These are phyloP conservation scores for Sinopyrophorus schimmeli DNA, from an alignment of 2,888 invertebrate genomes.

Conservation along the genomic window DNA sequence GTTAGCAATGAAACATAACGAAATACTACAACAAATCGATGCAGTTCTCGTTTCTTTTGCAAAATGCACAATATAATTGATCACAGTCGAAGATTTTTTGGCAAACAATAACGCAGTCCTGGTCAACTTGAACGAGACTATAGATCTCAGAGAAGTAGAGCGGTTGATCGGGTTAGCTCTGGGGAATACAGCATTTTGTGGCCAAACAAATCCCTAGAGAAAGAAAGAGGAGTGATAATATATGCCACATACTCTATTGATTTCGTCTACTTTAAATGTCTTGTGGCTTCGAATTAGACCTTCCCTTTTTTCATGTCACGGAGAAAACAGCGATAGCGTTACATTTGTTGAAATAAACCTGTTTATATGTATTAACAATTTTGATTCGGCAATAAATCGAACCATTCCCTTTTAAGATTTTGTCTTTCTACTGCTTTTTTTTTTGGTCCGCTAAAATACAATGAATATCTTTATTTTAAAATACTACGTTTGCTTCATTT, in stretches of 20 bases:
- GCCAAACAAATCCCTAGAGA: constrained; percentile 29
- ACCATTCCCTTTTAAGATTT: too few relatives aligned
- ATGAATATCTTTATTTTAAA: constrained; percentile 16
- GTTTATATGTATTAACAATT: too few relatives aligned
- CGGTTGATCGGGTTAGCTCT: constrained; percentile 37
- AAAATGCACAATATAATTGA: constrained; percentile 13
- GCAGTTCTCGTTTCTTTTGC: background rate
- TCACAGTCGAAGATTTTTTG: constrained; percentile 20
- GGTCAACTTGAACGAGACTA: constrained; percentile 37
- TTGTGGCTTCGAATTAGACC: constrained; percentile 19
- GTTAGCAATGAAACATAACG: too few relatives aligned
- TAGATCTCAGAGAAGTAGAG: constrained; percentile 40
- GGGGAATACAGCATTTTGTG: constrained; percentile 37
- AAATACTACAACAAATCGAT: too few relatives aligned
- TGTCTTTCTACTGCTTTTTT: too few relatives aligned
- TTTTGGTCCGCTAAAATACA: constrained; percentile 10
- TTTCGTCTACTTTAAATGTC: constrained; percentile 28
- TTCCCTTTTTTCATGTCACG: constrained; percentile 18
- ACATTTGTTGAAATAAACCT: too few relatives aligned
- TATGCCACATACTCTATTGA: constrained; percentile 27
- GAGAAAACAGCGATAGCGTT: constrained; percentile 8
- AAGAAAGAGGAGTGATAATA: constrained; percentile 27
- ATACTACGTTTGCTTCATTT: constrained; percentile 24
- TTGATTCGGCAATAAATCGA: too few relatives aligned
- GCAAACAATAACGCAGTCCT: constrained; percentile 30